A percentile compares a stretch with the other conserved stretches of the same genome.
These are phyloP conservation scores for Empis livida DNA, from an alignment of 2,888 invertebrate species.

Conservation along the genomic window DNA sequence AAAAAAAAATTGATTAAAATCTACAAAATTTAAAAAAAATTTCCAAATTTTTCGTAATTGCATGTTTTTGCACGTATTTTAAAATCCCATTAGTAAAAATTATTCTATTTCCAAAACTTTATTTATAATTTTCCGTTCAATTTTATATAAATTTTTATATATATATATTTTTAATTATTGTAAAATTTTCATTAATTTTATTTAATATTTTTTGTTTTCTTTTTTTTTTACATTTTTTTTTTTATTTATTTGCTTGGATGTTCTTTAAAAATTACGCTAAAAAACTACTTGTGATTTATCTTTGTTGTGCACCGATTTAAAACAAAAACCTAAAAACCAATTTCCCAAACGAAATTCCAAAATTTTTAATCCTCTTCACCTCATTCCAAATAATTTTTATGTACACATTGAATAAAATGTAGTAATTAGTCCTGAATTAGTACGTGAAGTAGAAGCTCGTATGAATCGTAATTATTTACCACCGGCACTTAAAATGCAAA, in stretches of 20 bases:
- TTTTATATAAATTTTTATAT: too few species aligned
- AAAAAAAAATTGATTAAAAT: conserved; percentile 6
- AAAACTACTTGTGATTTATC: too few species aligned
- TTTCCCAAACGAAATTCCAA: too few species aligned
- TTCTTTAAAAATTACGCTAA: conserved; percentile 5
- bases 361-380: too few species aligned
- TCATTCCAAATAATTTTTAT: not conserved
- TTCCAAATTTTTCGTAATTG: not conserved
- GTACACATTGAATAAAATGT: conserved; percentile 17
- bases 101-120: too few species aligned
- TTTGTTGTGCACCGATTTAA: too few species aligned
- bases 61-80: not conserved
- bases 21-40: conserved; percentile 1
- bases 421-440: conserved; percentile 82
- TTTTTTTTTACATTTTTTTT: conserved; percentile 3
- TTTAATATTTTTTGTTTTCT: not conserved
- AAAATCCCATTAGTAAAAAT: too few species aligned
- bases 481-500: conserved; percentile 46
- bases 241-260: conserved; percentile 13
- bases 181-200: conserved; percentile 18
- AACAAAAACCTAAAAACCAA: too few species aligned
- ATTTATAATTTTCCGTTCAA: too few species aligned
- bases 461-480: conserved; percentile 74
- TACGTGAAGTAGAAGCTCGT: conserved; percentile 78
- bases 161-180: too few species aligned